Conservation (phyloP, 2,888 invertebrate genomes). For the Eueremaeus valkanovi region DNA sequence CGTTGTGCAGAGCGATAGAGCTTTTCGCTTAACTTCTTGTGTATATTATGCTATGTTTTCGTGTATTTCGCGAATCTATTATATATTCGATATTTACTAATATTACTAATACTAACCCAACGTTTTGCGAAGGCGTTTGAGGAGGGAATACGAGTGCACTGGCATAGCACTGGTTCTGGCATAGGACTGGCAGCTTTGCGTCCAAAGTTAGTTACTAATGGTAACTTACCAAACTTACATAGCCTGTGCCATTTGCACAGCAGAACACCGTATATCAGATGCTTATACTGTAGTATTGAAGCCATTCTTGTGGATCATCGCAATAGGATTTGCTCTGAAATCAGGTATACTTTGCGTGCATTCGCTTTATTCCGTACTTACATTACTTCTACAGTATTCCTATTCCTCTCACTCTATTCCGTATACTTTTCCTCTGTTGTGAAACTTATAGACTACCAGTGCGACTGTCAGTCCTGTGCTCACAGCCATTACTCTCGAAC, state of each 20-base stretch:
- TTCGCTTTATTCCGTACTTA: too few relatives aligned
- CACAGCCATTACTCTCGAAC: slow-evolving; percentile 1
- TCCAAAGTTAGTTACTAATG: background rate
- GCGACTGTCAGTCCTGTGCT: slow-evolving; percentile 6
- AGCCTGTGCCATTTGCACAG: too few relatives aligned
- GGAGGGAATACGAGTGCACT: background rate
- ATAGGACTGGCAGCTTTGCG: background rate
- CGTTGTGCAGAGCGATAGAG: too few relatives aligned
- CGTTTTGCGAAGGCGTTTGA: slow-evolving; percentile 26
- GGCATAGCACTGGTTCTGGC: background rate
- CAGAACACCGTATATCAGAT: too few relatives aligned
- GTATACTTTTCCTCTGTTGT: background rate
- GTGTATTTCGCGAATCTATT: slow-evolving; percentile 6
- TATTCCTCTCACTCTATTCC: background rate
- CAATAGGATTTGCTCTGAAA: background rate
- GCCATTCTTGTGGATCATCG: background rate
- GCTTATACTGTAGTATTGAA: too few relatives aligned
- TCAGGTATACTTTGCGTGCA: background rate
- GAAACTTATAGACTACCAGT: background rate
- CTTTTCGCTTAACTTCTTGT: background rate
- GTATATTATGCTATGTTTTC: slow-evolving; percentile 7
- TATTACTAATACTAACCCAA: background rate
- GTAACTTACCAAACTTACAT: too few relatives aligned
- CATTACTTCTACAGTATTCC: background rate
- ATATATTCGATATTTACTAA: too few relatives aligned